These are phyloP conservation scores for Drosophila azteca DNA, from an alignment of 1,140 invertebrate species.

Conservation along the genomic window DNA sequence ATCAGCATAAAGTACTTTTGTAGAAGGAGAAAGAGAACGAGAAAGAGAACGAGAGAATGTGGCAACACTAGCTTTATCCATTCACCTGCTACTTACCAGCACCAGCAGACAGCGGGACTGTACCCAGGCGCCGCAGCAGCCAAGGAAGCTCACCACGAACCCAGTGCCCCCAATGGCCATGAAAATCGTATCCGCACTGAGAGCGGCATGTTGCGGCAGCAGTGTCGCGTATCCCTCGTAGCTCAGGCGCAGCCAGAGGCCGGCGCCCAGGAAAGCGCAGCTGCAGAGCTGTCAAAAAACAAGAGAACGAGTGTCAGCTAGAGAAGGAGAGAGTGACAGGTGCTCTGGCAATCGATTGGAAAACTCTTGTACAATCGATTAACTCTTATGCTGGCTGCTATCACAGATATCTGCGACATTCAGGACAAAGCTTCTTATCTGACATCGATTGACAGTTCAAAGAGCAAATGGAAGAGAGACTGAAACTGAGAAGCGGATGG, in stretches of 20 bases:
- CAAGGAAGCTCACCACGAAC: constrained; percentile 90
- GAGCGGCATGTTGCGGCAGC: constrained; percentile 88
- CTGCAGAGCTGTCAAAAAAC: constrained; percentile 87
- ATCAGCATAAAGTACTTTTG: constrained; percentile 92
- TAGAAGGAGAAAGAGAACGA: constrained; percentile 82
- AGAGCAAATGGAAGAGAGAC: too few species aligned
- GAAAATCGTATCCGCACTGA: constrained; percentile 89
- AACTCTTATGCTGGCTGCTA: too few species aligned
- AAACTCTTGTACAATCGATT: too few species aligned
- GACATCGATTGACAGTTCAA: too few species aligned
- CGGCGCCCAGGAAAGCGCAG: constrained; percentile 89
- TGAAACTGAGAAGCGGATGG: too few species aligned
- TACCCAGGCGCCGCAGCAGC: constrained; percentile 92
- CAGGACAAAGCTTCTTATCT: too few species aligned
- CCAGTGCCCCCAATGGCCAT: constrained; percentile 88
- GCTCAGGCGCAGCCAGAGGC: constrained; percentile 89
- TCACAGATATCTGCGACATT: too few species aligned
- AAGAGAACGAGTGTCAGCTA: constrained; percentile 1
- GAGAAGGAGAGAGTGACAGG: constrained; percentile 26
- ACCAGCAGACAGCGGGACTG: constrained; percentile 91
- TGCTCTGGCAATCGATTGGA: neutral
- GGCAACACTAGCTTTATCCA: neutral
- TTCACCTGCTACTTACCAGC: constrained; percentile 85
- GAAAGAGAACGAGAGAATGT: constrained; percentile 15
- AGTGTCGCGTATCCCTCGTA: constrained; percentile 89